A percentile compares a stretch with the other conserved stretches of the same genome.
phyloP scores from a whole-genome alignment of 2,797 vertebrate genomes.

The Sebastes jordani region DNA sequence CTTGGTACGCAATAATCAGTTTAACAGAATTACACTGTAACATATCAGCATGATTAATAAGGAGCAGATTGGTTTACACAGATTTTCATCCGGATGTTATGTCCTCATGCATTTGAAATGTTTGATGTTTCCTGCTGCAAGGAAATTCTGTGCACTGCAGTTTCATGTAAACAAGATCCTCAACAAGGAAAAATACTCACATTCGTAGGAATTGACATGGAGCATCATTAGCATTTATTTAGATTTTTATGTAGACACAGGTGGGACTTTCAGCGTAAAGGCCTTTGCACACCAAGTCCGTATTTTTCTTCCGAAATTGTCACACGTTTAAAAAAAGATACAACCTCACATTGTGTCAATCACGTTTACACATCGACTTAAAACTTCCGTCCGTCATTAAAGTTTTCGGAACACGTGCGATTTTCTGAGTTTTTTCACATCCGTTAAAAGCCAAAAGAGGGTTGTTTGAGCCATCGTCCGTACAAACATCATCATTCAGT shows the following conservation, averaged over 20 bases:
- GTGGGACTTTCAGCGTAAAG: not conserved
- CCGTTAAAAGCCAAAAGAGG: too few relatives aligned
- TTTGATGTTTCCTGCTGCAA: not conserved
- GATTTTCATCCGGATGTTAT: not conserved
- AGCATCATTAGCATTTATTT: not conserved
- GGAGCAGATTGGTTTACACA: not conserved
- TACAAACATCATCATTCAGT: too few relatives aligned
- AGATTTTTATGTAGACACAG: not conserved
- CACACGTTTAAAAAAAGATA: too few relatives aligned
- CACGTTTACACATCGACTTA: too few relatives aligned
- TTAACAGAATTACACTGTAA: not conserved
- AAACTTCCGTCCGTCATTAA: too few relatives aligned
- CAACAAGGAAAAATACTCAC: not conserved
- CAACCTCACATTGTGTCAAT: too few relatives aligned
- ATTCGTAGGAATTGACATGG: not conserved
- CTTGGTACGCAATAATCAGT: not conserved
- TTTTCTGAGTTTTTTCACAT: too few relatives aligned
- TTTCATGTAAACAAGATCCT: not conserved
- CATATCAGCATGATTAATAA: not conserved
- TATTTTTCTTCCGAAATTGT: too few relatives aligned
- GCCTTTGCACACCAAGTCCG: too few relatives aligned
- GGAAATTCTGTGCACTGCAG: not conserved
- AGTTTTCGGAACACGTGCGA: accelerated
- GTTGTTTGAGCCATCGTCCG: too few relatives aligned
- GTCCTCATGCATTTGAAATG: not conserved